These are phyloP conservation scores for Slavum lentiscoides DNA, from an alignment of 2,888 invertebrate species.

Conservation along the genomic window DNA sequence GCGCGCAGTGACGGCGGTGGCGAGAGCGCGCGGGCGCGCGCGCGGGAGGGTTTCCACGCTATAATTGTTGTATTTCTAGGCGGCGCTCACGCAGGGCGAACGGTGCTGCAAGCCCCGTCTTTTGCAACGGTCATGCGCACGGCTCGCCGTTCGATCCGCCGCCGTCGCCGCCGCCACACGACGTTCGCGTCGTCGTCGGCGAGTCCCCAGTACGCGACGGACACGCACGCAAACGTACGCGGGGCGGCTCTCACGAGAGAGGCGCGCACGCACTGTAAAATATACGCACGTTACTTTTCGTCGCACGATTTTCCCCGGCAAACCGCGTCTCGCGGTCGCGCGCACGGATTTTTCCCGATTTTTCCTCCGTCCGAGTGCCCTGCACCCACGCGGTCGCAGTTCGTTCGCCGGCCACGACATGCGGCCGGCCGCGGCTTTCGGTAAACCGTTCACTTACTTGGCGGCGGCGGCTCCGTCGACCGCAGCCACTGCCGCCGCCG, in stretches of 20 bases:
- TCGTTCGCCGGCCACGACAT: neutral
- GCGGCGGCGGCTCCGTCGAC: conserved; percentile 18
- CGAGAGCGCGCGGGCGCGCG: neutral
- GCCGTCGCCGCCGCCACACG: conserved; percentile 13
- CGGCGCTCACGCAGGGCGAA: conserved; percentile 4
- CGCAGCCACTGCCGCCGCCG: neutral
- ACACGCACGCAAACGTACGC: conserved; percentile 48
- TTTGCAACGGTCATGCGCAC: conserved; percentile 53
- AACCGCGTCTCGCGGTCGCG: neutral
- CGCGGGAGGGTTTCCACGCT: conserved; percentile 1
- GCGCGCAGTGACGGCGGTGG: neutral
- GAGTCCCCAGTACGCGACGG: conserved; percentile 48
- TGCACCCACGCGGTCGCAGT: too few species aligned
- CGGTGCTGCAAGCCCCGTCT: conserved; percentile 28
- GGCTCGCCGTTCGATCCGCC: conserved; percentile 45
- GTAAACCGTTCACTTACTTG: conserved; percentile 52
- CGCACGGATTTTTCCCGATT: neutral
- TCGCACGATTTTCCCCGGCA: too few species aligned
- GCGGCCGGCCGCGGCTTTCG: conserved; percentile 51
- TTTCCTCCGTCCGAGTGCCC: neutral
- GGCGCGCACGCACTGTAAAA: neutral
- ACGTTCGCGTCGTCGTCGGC: conserved; percentile 11
- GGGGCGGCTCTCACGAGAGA: conserved; percentile 36
- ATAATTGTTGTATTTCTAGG: conserved; percentile 30
- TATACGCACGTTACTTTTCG: neutral